Evolutionary conservation across 2,113 vertebrate genomes (phyloP).

Genomic region (Oryzias woworae): DNA sequence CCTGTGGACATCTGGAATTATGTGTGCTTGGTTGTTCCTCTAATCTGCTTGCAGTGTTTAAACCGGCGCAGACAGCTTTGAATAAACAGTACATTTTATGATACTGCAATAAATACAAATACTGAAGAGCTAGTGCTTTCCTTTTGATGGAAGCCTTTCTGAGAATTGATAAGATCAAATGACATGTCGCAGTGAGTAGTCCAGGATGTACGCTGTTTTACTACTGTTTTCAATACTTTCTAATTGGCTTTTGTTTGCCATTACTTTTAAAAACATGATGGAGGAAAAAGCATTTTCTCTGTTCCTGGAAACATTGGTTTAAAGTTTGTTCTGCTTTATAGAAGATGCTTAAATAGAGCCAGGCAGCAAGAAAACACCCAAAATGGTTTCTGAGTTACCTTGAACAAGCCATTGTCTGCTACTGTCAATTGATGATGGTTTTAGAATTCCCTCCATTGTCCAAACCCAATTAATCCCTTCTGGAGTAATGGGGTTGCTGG

Average conservation of each 20-base stretch:
- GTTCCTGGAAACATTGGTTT: too few relatives aligned
- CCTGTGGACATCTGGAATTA: conserved; percentile 1
- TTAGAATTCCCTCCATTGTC: too few relatives aligned
- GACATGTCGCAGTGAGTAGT: too few relatives aligned
- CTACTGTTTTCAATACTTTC: too few relatives aligned
- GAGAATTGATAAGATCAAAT: too few relatives aligned
- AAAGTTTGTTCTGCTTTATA: neutral
- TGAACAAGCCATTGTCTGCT: neutral
- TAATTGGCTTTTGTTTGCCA: too few relatives aligned
- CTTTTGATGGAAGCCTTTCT: neutral
- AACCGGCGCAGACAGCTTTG: neutral
- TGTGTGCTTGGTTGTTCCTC: conserved; percentile 2
- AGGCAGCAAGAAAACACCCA: neutral
- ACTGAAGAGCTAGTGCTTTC: neutral
- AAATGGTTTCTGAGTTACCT: neutral
- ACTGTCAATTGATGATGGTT: too few relatives aligned
- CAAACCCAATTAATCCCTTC: too few relatives aligned
- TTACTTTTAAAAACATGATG: too few relatives aligned
- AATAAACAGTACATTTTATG: neutral
- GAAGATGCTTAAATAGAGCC: neutral
- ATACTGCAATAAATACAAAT: neutral
- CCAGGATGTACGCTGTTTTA: too few relatives aligned
- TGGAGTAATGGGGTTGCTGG: too few relatives aligned
- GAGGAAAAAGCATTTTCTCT: too few relatives aligned
- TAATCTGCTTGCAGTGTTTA: neutral